phyloP scores from a whole-genome alignment of 2,113 vertebrate species.

The Myanophis thanlyinensis region DNA sequence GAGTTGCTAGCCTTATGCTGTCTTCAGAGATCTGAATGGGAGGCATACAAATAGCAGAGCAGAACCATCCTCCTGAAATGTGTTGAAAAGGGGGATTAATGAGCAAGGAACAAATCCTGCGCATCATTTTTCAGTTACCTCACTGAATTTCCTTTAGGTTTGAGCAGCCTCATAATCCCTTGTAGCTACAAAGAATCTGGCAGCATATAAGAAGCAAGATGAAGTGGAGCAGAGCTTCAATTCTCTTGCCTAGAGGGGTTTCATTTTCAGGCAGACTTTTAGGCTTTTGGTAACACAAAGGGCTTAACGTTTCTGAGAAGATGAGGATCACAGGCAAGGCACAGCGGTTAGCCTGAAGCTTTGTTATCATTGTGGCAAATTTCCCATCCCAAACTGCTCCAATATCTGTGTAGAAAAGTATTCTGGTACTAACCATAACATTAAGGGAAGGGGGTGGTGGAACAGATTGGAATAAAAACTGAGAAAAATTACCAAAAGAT shows the following conservation, averaged over 20 bases:
- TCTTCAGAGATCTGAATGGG: neutral
- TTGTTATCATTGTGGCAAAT: neutral
- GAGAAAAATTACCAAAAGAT: neutral
- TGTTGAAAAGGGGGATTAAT: neutral
- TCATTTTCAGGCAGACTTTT: neutral
- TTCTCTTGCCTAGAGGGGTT: conserved; percentile 32
- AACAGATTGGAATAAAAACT: neutral
- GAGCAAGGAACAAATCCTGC: neutral
- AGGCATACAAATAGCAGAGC: neutral
- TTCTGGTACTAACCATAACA: neutral
- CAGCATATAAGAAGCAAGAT: neutral
- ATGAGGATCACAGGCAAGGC: neutral
- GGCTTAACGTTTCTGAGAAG: neutral
- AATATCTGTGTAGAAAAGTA: neutral
- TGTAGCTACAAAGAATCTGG: neutral
- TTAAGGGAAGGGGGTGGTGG: neutral
- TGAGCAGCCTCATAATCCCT: neutral
- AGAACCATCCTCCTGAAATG: neutral
- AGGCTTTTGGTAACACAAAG: neutral
- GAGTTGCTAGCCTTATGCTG: neutral
- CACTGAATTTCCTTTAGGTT: neutral
- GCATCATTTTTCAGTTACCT: neutral
- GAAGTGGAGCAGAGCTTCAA: neutral
- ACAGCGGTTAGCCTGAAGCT: neutral
- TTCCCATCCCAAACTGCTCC: neutral